These are phyloP conservation scores for Drosophila fungiperda DNA, from an alignment of 2,888 invertebrate species.

Conservation along the genomic window DNA sequence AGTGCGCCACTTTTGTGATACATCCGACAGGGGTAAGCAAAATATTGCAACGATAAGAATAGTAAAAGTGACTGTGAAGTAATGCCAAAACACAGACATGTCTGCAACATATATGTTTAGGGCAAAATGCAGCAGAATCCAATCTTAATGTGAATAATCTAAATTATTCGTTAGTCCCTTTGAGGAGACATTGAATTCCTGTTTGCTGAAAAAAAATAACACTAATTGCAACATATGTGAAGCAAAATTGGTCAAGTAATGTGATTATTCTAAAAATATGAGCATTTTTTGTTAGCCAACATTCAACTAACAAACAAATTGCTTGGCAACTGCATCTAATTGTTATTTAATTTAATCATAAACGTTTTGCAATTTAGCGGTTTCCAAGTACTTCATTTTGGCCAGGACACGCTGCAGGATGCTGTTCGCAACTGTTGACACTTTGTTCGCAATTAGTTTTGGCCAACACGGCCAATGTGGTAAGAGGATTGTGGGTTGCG, in stretches of 20 bases:
- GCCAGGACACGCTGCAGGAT: constrained; percentile 12
- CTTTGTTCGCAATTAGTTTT: constrained; percentile 76
- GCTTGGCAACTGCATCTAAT: no score
- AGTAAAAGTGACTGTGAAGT: constrained; percentile 1
- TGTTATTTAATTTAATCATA: constrained; percentile 75
- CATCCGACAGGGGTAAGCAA: not conserved
- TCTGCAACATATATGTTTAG: not conserved
- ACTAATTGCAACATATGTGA: not conserved
- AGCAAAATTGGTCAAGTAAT: not conserved
- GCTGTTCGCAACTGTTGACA: constrained; percentile 66
- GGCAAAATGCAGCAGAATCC: not conserved
- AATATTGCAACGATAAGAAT: constrained; percentile 8
- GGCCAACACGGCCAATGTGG: constrained; percentile 7
- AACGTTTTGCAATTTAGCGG: constrained; percentile 59
- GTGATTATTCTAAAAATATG: not conserved
- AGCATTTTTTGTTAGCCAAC: not conserved
- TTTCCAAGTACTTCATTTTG: constrained; percentile 2
- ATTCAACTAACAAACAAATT: constrained; percentile 2
- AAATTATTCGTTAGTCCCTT: not conserved
- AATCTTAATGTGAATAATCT: not conserved
- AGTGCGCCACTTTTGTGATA: constrained; percentile 32
- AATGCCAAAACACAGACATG: not conserved
- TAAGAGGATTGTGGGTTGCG: constrained; percentile 15
- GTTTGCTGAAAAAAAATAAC: not conserved
- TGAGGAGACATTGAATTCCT: not conserved